phyloP scores from a whole-genome alignment of 2,888 invertebrate genomes.

The Pocota personata region DNA sequence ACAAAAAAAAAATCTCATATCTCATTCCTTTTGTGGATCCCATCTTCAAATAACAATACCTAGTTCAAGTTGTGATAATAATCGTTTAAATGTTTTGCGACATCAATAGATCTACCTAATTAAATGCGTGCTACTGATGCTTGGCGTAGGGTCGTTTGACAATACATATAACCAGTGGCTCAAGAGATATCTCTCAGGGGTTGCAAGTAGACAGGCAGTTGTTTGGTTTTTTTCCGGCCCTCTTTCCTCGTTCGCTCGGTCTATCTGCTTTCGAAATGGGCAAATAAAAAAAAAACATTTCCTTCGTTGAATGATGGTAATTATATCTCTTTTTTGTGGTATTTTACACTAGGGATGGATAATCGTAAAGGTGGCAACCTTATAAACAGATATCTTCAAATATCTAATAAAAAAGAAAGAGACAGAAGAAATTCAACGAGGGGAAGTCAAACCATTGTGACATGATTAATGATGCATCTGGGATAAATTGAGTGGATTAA shows the following conservation, averaged over 20 bases:
- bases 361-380: constrained; percentile 65
- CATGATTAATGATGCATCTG: constrained; percentile 69
- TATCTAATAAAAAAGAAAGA: constrained; percentile 22
- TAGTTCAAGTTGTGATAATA: constrained; percentile 53
- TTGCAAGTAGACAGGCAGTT: constrained; percentile 51
- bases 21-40: constrained; percentile 54
- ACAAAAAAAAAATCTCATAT: constrained; percentile 47
- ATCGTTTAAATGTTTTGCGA: constrained; percentile 73
- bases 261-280: not conserved
- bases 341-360: constrained; percentile 63
- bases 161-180: constrained; percentile 41
- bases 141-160: constrained; percentile 61
- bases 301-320: constrained; percentile 62
- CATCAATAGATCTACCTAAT: constrained; percentile 61
- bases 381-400: constrained; percentile 40
- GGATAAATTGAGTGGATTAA: constrained; percentile 72
- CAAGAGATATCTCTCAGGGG: constrained; percentile 38
- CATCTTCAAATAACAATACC: constrained; percentile 59
- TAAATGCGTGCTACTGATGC: constrained; percentile 65
- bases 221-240: not conserved
- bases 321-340: constrained; percentile 70
- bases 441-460: constrained; percentile 57
- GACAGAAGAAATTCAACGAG: constrained; percentile 18
- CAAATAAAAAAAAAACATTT: constrained; percentile 36
- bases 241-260: not conserved